A percentile compares a stretch with the other conserved stretches of the same genome.
phyloP scores from a whole-genome alignment of 23 tunicate species.

The Diplosoma virens region DNA sequence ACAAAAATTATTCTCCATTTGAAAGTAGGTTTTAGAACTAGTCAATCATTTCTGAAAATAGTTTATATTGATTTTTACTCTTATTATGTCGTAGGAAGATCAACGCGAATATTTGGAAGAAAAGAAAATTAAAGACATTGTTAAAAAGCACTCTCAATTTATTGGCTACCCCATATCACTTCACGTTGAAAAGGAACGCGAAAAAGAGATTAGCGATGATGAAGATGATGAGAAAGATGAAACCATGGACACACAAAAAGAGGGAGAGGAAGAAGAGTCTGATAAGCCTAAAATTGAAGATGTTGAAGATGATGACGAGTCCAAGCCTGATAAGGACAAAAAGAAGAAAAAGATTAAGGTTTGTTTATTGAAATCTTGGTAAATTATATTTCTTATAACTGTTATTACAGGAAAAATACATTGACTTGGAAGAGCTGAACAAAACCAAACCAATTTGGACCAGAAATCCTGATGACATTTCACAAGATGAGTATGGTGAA shows the following conservation, averaged over 20 bases:
- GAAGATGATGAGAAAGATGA: conserved; percentile 89
- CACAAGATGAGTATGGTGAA: conserved; percentile 96
- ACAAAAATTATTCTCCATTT: conserved; percentile 81
- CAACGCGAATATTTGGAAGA: conserved; percentile 89
- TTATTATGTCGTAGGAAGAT: conserved; percentile 61
- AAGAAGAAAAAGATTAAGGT: conserved; percentile 91
- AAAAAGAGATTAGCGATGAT: conserved; percentile 87
- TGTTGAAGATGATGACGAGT: conserved; percentile 79
- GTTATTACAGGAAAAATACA: conserved; percentile 68
- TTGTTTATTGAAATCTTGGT: neutral
- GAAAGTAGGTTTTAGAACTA: conserved; percentile 29
- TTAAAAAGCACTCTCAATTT: conserved; percentile 95
- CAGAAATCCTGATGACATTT: conserved; percentile 94
- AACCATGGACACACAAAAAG: conserved; percentile 34
- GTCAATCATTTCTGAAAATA: neutral
- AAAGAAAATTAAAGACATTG: conserved; percentile 92
- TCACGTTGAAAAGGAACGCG: conserved; percentile 95
- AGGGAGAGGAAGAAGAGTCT: conserved; percentile 43
- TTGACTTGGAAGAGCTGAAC: conserved; percentile 88
- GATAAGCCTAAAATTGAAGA: conserved; percentile 97
- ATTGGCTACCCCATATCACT: conserved; percentile 95
- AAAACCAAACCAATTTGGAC: conserved; percentile 98
- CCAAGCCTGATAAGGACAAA: conserved; percentile 66
- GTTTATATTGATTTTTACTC: neutral
- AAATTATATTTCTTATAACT: neutral